Evolutionary conservation across 2,113 vertebrate genomes (phyloP).

Genomic region (Toxotes chatareus): DNA sequence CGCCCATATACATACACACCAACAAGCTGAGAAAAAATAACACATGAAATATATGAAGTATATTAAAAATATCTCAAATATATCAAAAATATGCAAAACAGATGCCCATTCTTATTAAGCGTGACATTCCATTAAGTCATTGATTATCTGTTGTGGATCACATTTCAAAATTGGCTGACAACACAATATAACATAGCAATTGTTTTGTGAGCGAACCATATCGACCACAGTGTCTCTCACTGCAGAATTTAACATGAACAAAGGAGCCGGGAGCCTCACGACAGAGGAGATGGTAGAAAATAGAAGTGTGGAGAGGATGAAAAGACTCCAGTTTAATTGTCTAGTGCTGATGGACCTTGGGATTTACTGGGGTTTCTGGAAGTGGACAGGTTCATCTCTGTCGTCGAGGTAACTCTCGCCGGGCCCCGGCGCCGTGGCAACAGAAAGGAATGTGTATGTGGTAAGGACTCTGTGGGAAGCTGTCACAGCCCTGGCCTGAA

Average conservation of each 20-base stretch:
- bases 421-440: slow-evolving; percentile 58
- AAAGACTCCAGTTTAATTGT: slow-evolving; percentile 50
- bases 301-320: slow-evolving; percentile 13
- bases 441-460: slow-evolving; percentile 35
- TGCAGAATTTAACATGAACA: slow-evolving; percentile 23
- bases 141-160: slow-evolving; percentile 1
- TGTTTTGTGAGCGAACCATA: slow-evolving; percentile 6
- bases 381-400: slow-evolving; percentile 50
- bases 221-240: slow-evolving; percentile 10
- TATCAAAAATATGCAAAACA: neutral
- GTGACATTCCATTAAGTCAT: neutral
- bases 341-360: slow-evolving; percentile 38
- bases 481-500: slow-evolving; percentile 71
- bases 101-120: neutral
- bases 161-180: neutral
- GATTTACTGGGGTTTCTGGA: slow-evolving; percentile 56
- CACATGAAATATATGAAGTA: neutral
- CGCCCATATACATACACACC: neutral
- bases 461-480: slow-evolving; percentile 64
- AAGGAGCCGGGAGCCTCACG: slow-evolving; percentile 14
- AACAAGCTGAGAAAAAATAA: neutral
- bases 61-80: neutral
- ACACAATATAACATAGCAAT: neutral
- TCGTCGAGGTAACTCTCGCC: slow-evolving; percentile 53
- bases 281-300: slow-evolving; percentile 26